Conservation (phyloP, 2,797 vertebrate species). For the Centroberyx gerrardi region DNA sequence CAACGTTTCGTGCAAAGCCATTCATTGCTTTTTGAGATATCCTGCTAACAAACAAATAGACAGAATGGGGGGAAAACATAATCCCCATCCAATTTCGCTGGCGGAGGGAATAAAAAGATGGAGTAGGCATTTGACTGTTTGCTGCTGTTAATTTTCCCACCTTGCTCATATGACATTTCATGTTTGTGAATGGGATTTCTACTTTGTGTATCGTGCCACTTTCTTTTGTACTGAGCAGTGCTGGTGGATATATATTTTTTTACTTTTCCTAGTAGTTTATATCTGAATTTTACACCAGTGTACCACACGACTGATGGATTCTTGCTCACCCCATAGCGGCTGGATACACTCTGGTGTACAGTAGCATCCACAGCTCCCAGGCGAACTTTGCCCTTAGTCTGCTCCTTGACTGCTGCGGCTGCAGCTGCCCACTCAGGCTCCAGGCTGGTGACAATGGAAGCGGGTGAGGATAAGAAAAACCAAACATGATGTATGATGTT, state of each 20-base stretch:
- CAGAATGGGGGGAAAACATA: too few relatives aligned
- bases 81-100: too few relatives aligned
- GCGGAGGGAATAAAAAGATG: too few relatives aligned
- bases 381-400: slow-evolving; percentile 94
- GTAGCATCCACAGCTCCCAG: slow-evolving; percentile 96
- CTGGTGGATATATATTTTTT: neutral
- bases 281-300: neutral
- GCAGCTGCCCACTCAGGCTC: slow-evolving; percentile 98
- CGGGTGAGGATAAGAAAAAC: neutral
- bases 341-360: slow-evolving; percentile 88
- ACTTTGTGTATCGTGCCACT: too few relatives aligned
- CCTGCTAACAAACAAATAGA: too few relatives aligned
- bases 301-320: neutral
- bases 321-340: slow-evolving; percentile 92
- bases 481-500: neutral
- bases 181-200: too few relatives aligned
- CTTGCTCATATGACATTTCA: too few relatives aligned
- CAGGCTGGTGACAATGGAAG: slow-evolving; percentile 78
- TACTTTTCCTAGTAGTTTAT: neutral
- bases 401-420: slow-evolving; percentile 92
- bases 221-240: too few relatives aligned
- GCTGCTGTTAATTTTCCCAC: too few relatives aligned
- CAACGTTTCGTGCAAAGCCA: too few relatives aligned
- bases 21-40: too few relatives aligned
- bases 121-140: too few relatives aligned